Evolutionary conservation across 2,888 invertebrate species (phyloP).

Genomic region (Harmothoe impar): DNA sequence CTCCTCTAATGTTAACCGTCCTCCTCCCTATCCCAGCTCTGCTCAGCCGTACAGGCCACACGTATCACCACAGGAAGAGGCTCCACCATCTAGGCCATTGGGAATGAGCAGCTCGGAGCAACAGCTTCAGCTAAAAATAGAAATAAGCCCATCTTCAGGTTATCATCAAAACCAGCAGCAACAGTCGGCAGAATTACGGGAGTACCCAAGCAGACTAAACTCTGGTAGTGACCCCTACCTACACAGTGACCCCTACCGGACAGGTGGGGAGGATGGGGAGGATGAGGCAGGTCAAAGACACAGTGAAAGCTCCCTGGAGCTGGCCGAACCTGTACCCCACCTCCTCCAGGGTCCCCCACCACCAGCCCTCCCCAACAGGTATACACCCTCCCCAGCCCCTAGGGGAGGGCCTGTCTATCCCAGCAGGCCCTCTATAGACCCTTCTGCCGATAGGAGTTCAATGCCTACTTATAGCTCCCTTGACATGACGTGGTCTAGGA

Average conservation of each 20-base stretch:
- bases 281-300: not conserved
- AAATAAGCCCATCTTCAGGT: not conserved
- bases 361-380: not conserved
- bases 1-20: too few species aligned
- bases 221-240: too few species aligned
- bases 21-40: too few species aligned
- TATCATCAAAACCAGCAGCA: not conserved
- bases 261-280: too few species aligned
- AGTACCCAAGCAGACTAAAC: too few species aligned
- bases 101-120: too few species aligned
- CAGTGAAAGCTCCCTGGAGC: conserved; percentile 1
- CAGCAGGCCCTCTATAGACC: not conserved
- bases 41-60: too few species aligned
- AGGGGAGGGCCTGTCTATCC: not conserved
- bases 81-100: not conserved
- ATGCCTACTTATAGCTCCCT: not conserved
- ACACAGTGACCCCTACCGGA: too few species aligned
- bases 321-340: not conserved
- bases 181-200: not conserved
- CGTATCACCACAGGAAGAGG: not conserved
- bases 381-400: not conserved
- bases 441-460: not conserved
- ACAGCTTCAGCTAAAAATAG: not conserved
- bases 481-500: not conserved
- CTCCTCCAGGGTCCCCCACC: not conserved